A percentile compares a stretch with the other conserved stretches of the same genome.
These are phyloP conservation scores for Ptilodon capucinus DNA, from an alignment of 2,888 invertebrate species.

Conservation along the genomic window DNA sequence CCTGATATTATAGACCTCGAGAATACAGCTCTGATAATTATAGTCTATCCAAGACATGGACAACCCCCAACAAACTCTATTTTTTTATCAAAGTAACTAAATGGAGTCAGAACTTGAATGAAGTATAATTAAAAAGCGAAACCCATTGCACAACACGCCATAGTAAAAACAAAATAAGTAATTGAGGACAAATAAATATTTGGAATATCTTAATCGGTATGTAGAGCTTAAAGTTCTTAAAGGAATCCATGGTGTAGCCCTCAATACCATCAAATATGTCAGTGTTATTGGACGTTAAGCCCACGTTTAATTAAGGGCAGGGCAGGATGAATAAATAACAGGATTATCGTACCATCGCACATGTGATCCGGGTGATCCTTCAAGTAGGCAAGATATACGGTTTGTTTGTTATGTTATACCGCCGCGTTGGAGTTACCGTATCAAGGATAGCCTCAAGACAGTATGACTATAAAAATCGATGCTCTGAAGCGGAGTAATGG, in stretches of 20 bases:
- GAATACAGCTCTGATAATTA: slow-evolving; percentile 20
- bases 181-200: slow-evolving; percentile 19
- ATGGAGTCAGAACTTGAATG: slow-evolving; percentile 1
- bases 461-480: slow-evolving; percentile 8
- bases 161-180: not conserved
- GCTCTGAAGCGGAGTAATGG: slow-evolving; percentile 3
- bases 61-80: slow-evolving; percentile 17
- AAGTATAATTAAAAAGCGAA: slow-evolving; percentile 7
- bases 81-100: slow-evolving; percentile 4
- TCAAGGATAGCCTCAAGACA: slow-evolving; percentile 1
- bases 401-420: slow-evolving; percentile 31
- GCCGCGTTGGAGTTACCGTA: slow-evolving; percentile 9
- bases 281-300: slow-evolving; percentile 48
- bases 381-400: slow-evolving; percentile 35
- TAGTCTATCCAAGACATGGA: slow-evolving; percentile 13
- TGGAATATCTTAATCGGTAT: slow-evolving; percentile 34
- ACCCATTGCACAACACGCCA: not conserved
- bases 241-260: slow-evolving; percentile 45
- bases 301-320: slow-evolving; percentile 61
- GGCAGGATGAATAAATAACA: slow-evolving; percentile 68
- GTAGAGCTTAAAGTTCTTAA: slow-evolving; percentile 47
- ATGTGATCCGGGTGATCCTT: slow-evolving; percentile 48
- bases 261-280: slow-evolving; percentile 56
- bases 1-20: slow-evolving; percentile 15
- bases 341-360: slow-evolving; percentile 71